Conservation (phyloP, 2,797 vertebrate species). For the Decapterus maruadsi region DNA sequence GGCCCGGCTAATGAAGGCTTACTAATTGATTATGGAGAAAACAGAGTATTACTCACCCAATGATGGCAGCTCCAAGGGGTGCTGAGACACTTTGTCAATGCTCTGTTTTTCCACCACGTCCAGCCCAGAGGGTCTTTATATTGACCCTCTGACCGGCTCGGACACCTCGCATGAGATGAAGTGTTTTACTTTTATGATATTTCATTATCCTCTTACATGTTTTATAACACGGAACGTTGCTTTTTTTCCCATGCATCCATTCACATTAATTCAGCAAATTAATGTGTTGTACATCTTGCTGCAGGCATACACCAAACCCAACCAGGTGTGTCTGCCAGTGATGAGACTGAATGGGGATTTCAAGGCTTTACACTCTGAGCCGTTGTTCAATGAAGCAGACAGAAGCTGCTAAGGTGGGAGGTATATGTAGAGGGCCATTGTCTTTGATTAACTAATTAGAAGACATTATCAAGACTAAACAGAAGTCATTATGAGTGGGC, state of each 20-base stretch:
- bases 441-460: slow-evolving; percentile 89
- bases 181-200: slow-evolving; percentile 50
- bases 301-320: slow-evolving; percentile 67
- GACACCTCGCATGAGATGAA: slow-evolving; percentile 36
- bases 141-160: slow-evolving; percentile 56
- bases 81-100: slow-evolving; percentile 83
- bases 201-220: slow-evolving; percentile 66
- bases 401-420: slow-evolving; percentile 77
- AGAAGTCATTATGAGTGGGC: slow-evolving; percentile 85
- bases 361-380: slow-evolving; percentile 64
- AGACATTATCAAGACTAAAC: slow-evolving; percentile 88
- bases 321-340: slow-evolving; percentile 77
- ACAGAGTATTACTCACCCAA: slow-evolving; percentile 85
- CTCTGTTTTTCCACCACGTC: slow-evolving; percentile 65
- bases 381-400: slow-evolving; percentile 74
- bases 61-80: slow-evolving; percentile 75
- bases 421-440: slow-evolving; percentile 77
- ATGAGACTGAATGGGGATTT: slow-evolving; percentile 68
- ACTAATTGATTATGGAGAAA: slow-evolving; percentile 87
- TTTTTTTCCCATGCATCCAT: too few species aligned
- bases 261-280: slow-evolving; percentile 68
- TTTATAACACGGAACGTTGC: slow-evolving; percentile 50
- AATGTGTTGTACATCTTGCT: slow-evolving; percentile 72
- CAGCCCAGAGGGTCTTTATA: slow-evolving; percentile 63
- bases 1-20: slow-evolving; percentile 82